Base-by-base conservation (phyloP, 92 coral and sea anemone genomes). In the Palythoa grandis region DNA sequence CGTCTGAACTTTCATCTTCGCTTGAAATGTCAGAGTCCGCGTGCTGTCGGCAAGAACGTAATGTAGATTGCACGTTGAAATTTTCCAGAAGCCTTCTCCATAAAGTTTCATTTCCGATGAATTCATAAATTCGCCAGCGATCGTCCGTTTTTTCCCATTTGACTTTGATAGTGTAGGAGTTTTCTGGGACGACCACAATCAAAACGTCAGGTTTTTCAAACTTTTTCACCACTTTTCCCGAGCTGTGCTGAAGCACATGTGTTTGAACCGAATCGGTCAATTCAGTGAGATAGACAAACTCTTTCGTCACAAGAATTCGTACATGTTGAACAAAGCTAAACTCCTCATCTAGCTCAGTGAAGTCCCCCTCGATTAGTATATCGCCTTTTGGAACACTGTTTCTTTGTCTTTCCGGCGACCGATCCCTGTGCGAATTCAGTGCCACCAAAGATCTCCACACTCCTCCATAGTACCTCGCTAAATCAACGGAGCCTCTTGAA, bases 361-460 rank as follows among this genome's bases (percentile, higher is more conserved):
- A 94, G 70, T 96, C 97, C 52, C 99, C 98, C 78, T 96, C 95
- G 72, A 95, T 91, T 89, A 96, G 84, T 75, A 90, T 93, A 52
- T 94, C 93, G 35, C 91, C 65, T 80, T 80, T 80, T 20, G 85
- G 74, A 47, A 80, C 60, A 25, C 54, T 40, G 53, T 40, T 66
- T 17, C 40, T 63, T 66, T 80, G 74, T 47, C 37, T 65, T 47
- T 23, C 85, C 7, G 85, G 74, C 58, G 85, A 80, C 5, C 50
- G 74, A 5, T 80, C 85, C 40, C 14, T 80, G 22, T 68, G 48
- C 14, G 85, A 66, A 66, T 80, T 80, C 10, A 47, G 74, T 60
- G 60, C 74, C 10, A 68, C 85, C 57, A 80, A 52, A 17, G 85
- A 66, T 39, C 48, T 66, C 85, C 85, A 80, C 20, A 80, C 85